phyloP scores from a whole-genome alignment of 2,797 vertebrate species.

The Natrix natrix region DNA sequence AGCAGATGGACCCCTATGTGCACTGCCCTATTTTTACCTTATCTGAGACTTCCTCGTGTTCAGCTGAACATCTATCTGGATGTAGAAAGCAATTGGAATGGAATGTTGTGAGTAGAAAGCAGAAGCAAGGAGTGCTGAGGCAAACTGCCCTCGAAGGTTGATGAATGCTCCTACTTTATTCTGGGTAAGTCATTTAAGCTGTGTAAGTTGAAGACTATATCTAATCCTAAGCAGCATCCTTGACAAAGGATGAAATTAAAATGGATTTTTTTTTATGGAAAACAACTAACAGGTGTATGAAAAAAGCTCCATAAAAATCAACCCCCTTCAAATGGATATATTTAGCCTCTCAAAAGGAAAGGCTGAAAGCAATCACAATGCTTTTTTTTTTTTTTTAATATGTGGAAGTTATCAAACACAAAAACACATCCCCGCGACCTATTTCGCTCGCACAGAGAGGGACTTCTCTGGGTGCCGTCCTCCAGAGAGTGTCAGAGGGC shows the following conservation, averaged over 20 bases:
- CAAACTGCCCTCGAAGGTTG: not conserved
- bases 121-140: not conserved
- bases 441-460: too few relatives aligned
- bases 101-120: not conserved
- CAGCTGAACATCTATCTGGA: not conserved
- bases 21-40: not conserved
- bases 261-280: not conserved
- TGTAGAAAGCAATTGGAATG: too few relatives aligned
- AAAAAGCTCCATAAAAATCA: not conserved
- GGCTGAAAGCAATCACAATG: not conserved
- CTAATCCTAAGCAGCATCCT: not conserved
- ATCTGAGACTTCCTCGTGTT: not conserved
- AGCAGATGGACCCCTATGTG: not conserved
- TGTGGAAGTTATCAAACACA: not conserved
- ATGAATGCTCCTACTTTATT: not conserved
- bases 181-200: not conserved
- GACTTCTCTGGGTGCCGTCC: too few relatives aligned
- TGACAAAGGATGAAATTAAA: not conserved
- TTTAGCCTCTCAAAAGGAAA: not conserved
- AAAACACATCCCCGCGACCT: too few relatives aligned
- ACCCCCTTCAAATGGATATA: not conserved
- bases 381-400: not conserved
- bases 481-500: too few relatives aligned
- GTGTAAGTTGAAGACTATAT: not conserved
- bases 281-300: not conserved